Base-by-base conservation (phyloP, 2,113 vertebrate genomes). In the Sterrhoptilus dennistouni region DNA sequence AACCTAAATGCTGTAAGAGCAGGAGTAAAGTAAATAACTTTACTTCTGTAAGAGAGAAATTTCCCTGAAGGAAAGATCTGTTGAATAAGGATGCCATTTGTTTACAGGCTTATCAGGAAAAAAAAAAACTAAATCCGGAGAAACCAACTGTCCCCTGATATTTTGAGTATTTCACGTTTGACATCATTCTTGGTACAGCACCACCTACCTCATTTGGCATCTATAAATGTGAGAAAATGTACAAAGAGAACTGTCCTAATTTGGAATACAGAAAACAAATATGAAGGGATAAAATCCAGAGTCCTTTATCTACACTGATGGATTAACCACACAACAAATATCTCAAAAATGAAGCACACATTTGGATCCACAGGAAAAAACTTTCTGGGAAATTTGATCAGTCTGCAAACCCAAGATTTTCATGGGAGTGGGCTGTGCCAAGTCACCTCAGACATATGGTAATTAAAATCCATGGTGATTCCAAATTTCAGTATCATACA, bases 301-400 rank as follows among this genome's bases (percentile, higher is more conserved):
- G 15, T 24, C 12, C 13, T 83, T 75, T 14, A 85, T 68, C 18
- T 47, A 19, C 11, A 60, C 25, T n/a, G 28, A 11, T 15, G 3
- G 13, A 40, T n/a, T 65, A 52, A 27, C 23, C 29, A 8, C 13
- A n/a, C 3, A 74, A 74, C 0, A 11, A 45, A 70, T n/a, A 3
- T 21, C 42, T n/a, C 12, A 45, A 63, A 64, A 89, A 11, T 1
- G 0, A 1, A 71, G n/a, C 1, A 3, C 12, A 25, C 4, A 7
- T 69, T 78, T 0, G 0, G 20, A 13, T 35, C 8, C 8, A 45
- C 8, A 71, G 3, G 12, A 59, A 80, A 61, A 22, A 1, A 1
- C 6, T 21, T 50, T 15, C 29, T n/a, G 57, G 5, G 4, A 47
- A 65, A 27, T 40, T 9, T 2, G 0, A 38, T 33, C 31, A 61